Evolutionary conservation across 2,113 vertebrate genomes (phyloP).

Genomic region (Oreocharis arfaki): DNA sequence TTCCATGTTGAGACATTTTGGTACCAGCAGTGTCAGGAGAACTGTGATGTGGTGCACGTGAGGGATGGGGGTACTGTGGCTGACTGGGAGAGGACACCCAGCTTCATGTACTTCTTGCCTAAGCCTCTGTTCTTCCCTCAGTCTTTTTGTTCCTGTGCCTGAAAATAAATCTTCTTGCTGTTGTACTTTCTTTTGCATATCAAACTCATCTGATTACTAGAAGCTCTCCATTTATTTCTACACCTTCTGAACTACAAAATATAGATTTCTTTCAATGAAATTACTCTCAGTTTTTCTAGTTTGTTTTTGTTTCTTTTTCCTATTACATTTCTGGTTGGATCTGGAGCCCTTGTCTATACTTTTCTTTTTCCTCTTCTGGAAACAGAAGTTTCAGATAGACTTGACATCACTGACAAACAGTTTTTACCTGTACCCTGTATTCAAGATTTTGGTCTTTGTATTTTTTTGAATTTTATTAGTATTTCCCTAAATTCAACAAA

Average conservation of each 20-base stretch:
- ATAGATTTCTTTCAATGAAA: background rate
- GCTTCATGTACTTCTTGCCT: background rate
- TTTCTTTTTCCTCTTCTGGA: background rate
- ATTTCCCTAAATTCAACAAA: background rate
- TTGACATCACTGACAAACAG: background rate
- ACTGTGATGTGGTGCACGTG: accelerated
- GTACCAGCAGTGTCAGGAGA: background rate
- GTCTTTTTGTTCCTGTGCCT: background rate
- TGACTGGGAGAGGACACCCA: background rate
- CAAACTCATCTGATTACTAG: background rate
- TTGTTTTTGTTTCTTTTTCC: background rate
- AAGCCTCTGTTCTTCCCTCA: background rate
- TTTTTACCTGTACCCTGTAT: background rate
- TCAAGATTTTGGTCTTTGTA: background rate
- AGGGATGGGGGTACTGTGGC: background rate
- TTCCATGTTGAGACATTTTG: background rate
- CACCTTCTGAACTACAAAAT: background rate
- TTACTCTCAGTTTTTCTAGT: background rate
- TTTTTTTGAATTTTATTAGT: background rate
- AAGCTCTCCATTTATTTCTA: background rate
- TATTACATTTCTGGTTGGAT: background rate
- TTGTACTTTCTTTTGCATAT: background rate
- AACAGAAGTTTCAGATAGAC: background rate
- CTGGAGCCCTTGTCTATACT: background rate
- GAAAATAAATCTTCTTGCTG: background rate